Evolutionary conservation across 2,888 invertebrate genomes (phyloP), one percentile per base, ranked within the genome.

Genomic region (Abrostola triplasia): DNA sequence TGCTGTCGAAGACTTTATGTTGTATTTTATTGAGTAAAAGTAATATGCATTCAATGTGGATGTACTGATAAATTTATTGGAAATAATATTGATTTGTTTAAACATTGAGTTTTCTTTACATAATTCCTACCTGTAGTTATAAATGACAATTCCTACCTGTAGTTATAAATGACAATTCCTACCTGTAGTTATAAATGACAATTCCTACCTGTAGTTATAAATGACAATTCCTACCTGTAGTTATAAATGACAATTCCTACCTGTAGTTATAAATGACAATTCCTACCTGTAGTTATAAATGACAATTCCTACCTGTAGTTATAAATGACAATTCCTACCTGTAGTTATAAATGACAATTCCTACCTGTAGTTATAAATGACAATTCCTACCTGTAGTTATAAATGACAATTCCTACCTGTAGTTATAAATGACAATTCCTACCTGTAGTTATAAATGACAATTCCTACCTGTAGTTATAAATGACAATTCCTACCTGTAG

Each of bases 81-180:
- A 93, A 94, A 94, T 94, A 94, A 94, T 94, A 94, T 94, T 93
- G 94, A 94, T 93, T 93, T 94, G 94, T 94, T 94, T 94, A 94
- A 91, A 91, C 68, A 79, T 76, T 82, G 68, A 76, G 80, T 87
- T 70, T 63, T 69, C 56, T 70, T 66, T 55, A 13, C 56, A 58
- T 51, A 24, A 24, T 24, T 56, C 37, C 52, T 49, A 8, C 24
- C 47, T n/a, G 11, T 12, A 47, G 36, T 42, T 36, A 5, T 9
- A 56, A 36, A 40, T 48, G 40, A 9, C 0, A 24, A 24, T 24
- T 56, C 37, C 52, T 49, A 8, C 24, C 47, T n/a, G 11, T 12
- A 47, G 36, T 42, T 36, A 5, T 9, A 56, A 36, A 40, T 48
- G 40, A 9, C 0, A 24, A 24, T 24, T 56, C 37, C 52, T 49